Evolutionary conservation across 37 sponge, comb jelly and placozoan species (phyloP).

Genomic region (Halisarca cf. caerulea): DNA sequence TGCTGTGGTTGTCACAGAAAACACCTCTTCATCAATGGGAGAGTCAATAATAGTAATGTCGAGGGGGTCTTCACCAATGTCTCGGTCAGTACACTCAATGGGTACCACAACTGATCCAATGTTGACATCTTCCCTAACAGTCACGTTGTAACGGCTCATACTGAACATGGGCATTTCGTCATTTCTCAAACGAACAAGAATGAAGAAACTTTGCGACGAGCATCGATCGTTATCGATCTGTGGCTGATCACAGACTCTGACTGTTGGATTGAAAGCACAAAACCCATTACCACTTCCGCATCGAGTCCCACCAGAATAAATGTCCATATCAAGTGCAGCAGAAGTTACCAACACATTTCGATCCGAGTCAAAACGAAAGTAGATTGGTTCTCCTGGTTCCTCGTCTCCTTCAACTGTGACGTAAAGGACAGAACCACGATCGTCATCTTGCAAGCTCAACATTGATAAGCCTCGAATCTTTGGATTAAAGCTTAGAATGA

Average conservation of each 20-base stretch:
- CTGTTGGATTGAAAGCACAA: background rate
- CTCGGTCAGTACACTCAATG: slow-evolving; percentile 62
- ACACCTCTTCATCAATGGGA: background rate
- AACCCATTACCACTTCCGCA: background rate
- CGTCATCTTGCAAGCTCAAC: background rate
- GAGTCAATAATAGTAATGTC: background rate
- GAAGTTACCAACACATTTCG: background rate
- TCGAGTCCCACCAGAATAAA: background rate
- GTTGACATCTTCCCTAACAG: slow-evolving; percentile 14
- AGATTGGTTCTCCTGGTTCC: background rate
- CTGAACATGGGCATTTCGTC: slow-evolving; percentile 55
- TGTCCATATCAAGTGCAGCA: background rate
- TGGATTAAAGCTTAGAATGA: background rate
- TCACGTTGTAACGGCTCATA: slow-evolving; percentile 20
- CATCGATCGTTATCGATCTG: background rate
- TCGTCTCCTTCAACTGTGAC: background rate
- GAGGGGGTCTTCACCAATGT: slow-evolving; percentile 34
- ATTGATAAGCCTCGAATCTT: too few species aligned
- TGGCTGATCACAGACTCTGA: background rate
- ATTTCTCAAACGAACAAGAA: slow-evolving; percentile 26
- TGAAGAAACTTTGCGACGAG: background rate
- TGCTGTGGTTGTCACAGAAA: background rate
- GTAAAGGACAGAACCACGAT: background rate
- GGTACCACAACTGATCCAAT: slow-evolving; percentile 1
- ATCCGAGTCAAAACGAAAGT: background rate